These are phyloP conservation scores for Polypedilum vanderplanki DNA, from an alignment of 1,140 invertebrate species.

Conservation along the genomic window DNA sequence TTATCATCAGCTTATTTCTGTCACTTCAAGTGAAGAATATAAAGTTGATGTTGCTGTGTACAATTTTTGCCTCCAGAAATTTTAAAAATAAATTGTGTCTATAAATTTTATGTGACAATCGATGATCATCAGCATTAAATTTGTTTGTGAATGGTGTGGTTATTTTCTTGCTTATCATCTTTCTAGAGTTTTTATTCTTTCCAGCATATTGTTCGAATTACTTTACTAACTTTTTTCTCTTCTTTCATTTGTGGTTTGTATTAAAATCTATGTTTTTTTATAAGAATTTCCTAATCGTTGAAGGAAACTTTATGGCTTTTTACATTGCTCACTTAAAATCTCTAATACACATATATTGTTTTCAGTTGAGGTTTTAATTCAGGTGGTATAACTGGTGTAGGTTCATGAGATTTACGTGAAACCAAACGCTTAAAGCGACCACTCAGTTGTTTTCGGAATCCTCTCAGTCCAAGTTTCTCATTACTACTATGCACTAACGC, in stretches of 20 bases:
- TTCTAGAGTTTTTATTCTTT: too few relatives aligned
- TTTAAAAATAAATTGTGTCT: background rate
- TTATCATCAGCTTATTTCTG: background rate
- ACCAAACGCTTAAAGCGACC: conserved; percentile 73
- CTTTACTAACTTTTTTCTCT: too few relatives aligned
- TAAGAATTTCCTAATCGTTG: background rate
- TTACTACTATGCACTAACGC: conserved; percentile 60
- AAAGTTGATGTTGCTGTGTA: conserved; percentile 2
- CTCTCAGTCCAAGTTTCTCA: conserved; percentile 67
- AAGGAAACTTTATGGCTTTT: background rate
- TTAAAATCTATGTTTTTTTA: background rate
- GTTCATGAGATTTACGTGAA: conserved; percentile 68
- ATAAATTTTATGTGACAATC: too few relatives aligned
- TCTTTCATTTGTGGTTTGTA: background rate
- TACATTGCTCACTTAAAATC: background rate
- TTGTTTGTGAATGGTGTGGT: background rate
- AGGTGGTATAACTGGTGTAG: conserved; percentile 74
- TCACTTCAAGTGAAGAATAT: background rate
- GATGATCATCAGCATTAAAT: too few relatives aligned
- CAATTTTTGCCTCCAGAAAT: background rate
- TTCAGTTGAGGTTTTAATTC: conserved; percentile 80
- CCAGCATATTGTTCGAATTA: too few relatives aligned
- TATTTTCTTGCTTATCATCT: too few relatives aligned
- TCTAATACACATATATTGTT: conserved; percentile 78
- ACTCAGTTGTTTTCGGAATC: conserved; percentile 72